Percentiles rank a stretch among this genome's conserved stretches.
These are phyloP conservation scores for Agrypnia vestita DNA, from an alignment of 1,140 invertebrate genomes.

Conservation along the genomic window DNA sequence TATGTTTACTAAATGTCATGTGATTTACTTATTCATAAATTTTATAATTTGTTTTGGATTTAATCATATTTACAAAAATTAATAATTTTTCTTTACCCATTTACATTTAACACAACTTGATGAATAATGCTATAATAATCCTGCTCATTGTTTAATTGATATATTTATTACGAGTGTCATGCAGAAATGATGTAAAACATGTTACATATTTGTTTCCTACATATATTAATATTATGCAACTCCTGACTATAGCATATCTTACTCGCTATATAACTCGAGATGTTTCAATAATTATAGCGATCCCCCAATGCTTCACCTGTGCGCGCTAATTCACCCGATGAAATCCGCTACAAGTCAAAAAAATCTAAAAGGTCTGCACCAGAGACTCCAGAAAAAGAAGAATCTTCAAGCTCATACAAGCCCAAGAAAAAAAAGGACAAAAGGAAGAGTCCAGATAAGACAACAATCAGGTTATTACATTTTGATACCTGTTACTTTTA, in stretches of 20 bases:
- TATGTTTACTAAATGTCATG: too few species aligned
- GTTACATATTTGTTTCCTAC: neutral
- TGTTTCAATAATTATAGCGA: conserved; percentile 5
- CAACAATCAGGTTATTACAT: conserved; percentile 44
- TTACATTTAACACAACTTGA: too few species aligned
- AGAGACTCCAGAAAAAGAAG: conserved; percentile 56
- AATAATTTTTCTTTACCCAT: too few species aligned
- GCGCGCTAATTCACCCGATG: conserved; percentile 47
- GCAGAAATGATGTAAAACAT: too few species aligned
- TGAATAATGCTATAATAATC: too few species aligned
- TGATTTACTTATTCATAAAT: too few species aligned
- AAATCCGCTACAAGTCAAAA: conserved; percentile 53
- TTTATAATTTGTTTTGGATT: too few species aligned
- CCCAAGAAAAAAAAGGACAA: conserved; percentile 78
- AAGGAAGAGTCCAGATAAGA: conserved; percentile 70
- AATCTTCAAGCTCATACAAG: conserved; percentile 63
- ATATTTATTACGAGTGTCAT: too few species aligned
- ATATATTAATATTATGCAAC: neutral
- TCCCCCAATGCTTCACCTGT: conserved; percentile 46
- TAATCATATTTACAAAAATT: too few species aligned
- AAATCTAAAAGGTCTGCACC: conserved; percentile 54
- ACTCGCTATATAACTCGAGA: neutral
- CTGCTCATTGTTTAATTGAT: too few species aligned
- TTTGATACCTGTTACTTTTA: conserved; percentile 50
- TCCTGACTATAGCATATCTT: neutral